These are phyloP conservation scores for Phrynocephalus versicolor DNA, from an alignment of 2,113 vertebrate genomes.

Conservation along the genomic window DNA sequence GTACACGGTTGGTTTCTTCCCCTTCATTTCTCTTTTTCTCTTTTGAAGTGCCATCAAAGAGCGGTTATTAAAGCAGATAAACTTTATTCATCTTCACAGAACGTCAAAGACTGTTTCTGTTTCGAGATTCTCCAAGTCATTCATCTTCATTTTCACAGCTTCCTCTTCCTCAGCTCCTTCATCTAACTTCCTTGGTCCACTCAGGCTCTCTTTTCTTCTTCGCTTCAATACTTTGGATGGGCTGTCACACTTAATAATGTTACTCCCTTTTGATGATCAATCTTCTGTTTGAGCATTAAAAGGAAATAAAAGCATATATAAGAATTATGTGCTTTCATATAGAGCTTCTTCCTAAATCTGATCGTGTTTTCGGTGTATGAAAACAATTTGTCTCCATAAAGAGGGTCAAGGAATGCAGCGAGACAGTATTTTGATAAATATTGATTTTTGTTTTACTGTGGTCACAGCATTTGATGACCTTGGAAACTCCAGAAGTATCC, in stretches of 20 bases:
- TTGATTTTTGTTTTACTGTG: slow-evolving; percentile 46
- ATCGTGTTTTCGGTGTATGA: slow-evolving; percentile 33
- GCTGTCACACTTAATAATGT: slow-evolving; percentile 1
- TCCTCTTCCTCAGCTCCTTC: slow-evolving; percentile 23
- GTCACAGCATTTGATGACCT: slow-evolving; percentile 52
- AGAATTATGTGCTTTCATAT: slow-evolving; percentile 14
- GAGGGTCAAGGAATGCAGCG: slow-evolving; percentile 31
- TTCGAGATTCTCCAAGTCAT: slow-evolving; percentile 70
- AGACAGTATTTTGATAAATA: slow-evolving; percentile 49
- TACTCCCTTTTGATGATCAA: slow-evolving; percentile 13
- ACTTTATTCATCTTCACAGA: slow-evolving; percentile 77
- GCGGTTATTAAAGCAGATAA: slow-evolving; percentile 52
- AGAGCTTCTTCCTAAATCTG: slow-evolving; percentile 14
- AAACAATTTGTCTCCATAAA: slow-evolving; percentile 46
- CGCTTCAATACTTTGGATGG: slow-evolving; percentile 20
- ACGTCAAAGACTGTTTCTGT: slow-evolving; percentile 74
- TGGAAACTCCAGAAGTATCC: slow-evolving; percentile 32
- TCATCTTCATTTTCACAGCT: slow-evolving; percentile 54
- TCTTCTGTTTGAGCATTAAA: slow-evolving; percentile 27
- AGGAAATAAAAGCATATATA: slow-evolving; percentile 3
- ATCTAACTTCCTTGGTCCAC: background rate
- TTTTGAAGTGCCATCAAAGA: slow-evolving; percentile 16
- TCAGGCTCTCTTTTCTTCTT: slow-evolving; percentile 34
- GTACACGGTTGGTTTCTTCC: background rate
- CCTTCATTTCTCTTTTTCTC: slow-evolving; percentile 1